Evolutionary conservation across 2,113 vertebrate genomes (phyloP).

Genomic region (Tenebrosternarchus preto): DNA sequence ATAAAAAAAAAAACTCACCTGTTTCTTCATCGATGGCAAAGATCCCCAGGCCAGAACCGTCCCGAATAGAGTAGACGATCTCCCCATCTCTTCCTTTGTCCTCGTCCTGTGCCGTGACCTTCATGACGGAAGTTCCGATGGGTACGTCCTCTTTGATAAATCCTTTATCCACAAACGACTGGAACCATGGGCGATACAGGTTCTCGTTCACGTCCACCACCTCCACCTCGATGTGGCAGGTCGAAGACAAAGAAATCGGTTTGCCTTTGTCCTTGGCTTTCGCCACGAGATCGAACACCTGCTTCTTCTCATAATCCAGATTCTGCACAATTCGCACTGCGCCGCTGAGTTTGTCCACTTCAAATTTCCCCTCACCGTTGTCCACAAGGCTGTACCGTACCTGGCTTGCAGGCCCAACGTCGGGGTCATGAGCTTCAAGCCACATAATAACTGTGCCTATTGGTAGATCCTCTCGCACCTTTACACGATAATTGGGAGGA

Average conservation of each 20-base stretch:
- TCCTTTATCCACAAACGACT: constrained; percentile 87
- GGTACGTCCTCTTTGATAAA: constrained; percentile 88
- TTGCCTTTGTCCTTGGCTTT: constrained; percentile 95
- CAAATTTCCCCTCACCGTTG: constrained; percentile 86
- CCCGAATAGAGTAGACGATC: constrained; percentile 90
- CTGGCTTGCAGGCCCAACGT: constrained; percentile 88
- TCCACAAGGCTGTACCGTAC: constrained; percentile 91
- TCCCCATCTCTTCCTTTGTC: constrained; percentile 88
- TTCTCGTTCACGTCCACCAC: constrained; percentile 96
- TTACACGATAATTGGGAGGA: constrained; percentile 88
- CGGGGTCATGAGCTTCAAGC: constrained; percentile 92
- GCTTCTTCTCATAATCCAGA: constrained; percentile 91
- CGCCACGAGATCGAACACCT: constrained; percentile 89
- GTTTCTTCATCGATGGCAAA: constrained; percentile 94
- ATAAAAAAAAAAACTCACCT: constrained; percentile 85
- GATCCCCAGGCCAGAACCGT: constrained; percentile 92
- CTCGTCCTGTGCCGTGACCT: constrained; percentile 87
- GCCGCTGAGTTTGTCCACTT: constrained; percentile 94
- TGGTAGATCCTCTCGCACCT: constrained; percentile 92
- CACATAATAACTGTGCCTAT: constrained; percentile 89
- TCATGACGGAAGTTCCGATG: constrained; percentile 86
- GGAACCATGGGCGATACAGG: constrained; percentile 83
- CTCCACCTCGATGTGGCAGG: constrained; percentile 89
- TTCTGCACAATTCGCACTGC: constrained; percentile 86
- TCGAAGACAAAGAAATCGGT: constrained; percentile 87